A percentile compares a stretch with the other conserved stretches of the same genome.
Conservation (phyloP, 2,113 vertebrate species). For the Prolemur simus region DNA sequence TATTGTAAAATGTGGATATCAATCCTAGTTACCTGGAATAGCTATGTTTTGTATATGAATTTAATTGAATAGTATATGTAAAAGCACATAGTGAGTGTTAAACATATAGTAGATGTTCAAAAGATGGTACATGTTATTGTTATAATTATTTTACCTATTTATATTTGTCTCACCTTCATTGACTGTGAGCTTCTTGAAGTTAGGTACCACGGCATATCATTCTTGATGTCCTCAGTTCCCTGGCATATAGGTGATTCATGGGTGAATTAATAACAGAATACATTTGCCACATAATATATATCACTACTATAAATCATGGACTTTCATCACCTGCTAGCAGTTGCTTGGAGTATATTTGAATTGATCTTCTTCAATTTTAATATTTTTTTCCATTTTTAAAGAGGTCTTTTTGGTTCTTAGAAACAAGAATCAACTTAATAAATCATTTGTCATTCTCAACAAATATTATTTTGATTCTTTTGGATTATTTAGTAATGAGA, state of each 20-base stretch:
- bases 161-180: neutral
- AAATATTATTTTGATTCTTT: constrained; percentile 56
- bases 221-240: neutral
- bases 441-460: neutral
- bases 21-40: neutral
- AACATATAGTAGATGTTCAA: neutral
- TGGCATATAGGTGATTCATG: neutral
- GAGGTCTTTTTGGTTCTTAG: neutral
- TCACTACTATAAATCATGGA: neutral
- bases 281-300: neutral
- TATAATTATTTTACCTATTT: neutral
- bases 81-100: neutral
- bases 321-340: neutral
- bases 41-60: neutral
- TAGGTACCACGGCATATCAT: neutral
- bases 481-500: neutral
- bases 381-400: constrained; percentile 16
- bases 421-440: neutral
- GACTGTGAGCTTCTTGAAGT: neutral
- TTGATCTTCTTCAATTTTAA: neutral
- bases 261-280: neutral
- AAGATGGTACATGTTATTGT: neutral
- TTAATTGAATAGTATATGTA: neutral
- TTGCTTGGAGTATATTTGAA: neutral
- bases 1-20: neutral